Base-by-base conservation (phyloP, 1,140 invertebrate species). In the Vanessa tameamea region DNA sequence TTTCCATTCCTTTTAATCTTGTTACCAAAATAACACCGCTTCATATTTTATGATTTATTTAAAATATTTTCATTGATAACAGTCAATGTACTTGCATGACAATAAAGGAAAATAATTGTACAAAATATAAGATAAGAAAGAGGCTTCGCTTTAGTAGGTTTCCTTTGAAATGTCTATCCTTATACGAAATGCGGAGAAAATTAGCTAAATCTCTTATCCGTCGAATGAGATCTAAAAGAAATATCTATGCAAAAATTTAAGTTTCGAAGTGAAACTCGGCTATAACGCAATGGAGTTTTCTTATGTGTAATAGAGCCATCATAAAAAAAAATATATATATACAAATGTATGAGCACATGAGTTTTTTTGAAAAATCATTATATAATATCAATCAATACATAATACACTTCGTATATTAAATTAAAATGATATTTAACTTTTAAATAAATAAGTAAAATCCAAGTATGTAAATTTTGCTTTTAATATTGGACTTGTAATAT, bases 191-290 rank as follows among this genome's bases (percentile, higher is more conserved):
- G 64, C 53, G 67, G 69, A 47, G 73, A n/a, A 64, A 75, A 70
- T 53, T 72, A 63, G 64, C 61, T 72, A 75, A 78, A 75, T 75
- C 73, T 71, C 43, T 74, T 72, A 69, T 72, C 73, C 73, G 67
- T 75, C 73, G 67, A 64, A 63, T 75, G 53, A 75, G 73, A 78
- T 78, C 73, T 63, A 64, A 75, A 78, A 75, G 77, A 78, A 77
- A 78, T 70, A 69, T 72, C 68, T 67, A 69, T 77, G 72, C 69
- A 78, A 78, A 75, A 67, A 74, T 78, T 74, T 74, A 77, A 72
- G 65, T 73, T 68, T 61, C 64, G 14, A 65, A 55, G 26, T n/a
- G 12, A 61, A 43, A 50, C n/a, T 69, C 57, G 12, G 16, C 3
- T 47, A 43, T 37, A 67, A 53, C 8, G 31, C 65, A 47, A 55